These are phyloP conservation scores for Baronia brevicornis DNA, from an alignment of 2,888 invertebrate genomes.

Conservation along the genomic window DNA sequence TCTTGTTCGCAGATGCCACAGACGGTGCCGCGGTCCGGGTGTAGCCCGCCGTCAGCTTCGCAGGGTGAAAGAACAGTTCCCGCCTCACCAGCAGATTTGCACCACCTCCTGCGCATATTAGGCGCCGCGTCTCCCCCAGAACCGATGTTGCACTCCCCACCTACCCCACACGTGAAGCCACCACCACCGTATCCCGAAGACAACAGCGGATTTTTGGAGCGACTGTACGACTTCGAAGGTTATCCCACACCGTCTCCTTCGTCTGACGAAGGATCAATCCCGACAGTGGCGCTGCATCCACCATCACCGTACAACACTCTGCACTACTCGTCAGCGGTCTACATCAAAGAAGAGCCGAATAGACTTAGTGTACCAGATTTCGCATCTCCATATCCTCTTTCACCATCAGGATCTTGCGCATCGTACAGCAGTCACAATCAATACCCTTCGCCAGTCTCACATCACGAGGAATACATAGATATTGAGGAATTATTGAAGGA, in stretches of 20 bases:
- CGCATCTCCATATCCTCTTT: slow-evolving; percentile 70
- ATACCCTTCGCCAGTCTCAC: slow-evolving; percentile 69
- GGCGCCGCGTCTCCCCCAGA: slow-evolving; percentile 70
- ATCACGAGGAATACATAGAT: slow-evolving; percentile 78
- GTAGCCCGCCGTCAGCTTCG: slow-evolving; percentile 84
- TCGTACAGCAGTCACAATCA: slow-evolving; percentile 76
- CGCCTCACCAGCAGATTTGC: slow-evolving; percentile 69
- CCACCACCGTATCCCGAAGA: slow-evolving; percentile 63
- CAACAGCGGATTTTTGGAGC: slow-evolving; percentile 53
- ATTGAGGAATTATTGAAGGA: slow-evolving; percentile 77
- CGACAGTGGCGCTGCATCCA: slow-evolving; percentile 74
- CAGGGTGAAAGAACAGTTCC: slow-evolving; percentile 79
- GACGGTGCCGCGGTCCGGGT: slow-evolving; percentile 85
- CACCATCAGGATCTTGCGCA: slow-evolving; percentile 74
- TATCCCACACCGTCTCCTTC: slow-evolving; percentile 68
- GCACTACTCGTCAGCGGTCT: slow-evolving; percentile 48
- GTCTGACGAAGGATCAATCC: slow-evolving; percentile 73
- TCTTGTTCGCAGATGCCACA: slow-evolving; percentile 84
- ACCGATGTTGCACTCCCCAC: slow-evolving; percentile 65
- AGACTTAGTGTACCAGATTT: slow-evolving; percentile 68
- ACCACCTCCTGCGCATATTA: slow-evolving; percentile 60
- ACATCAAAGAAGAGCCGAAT: slow-evolving; percentile 73
- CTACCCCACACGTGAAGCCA: slow-evolving; percentile 59
- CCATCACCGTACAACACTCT: slow-evolving; percentile 71
- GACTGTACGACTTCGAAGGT: slow-evolving; percentile 67